Conservation (phyloP, 2,113 vertebrate genomes). For the Tricholaema leucomelas region DNA sequence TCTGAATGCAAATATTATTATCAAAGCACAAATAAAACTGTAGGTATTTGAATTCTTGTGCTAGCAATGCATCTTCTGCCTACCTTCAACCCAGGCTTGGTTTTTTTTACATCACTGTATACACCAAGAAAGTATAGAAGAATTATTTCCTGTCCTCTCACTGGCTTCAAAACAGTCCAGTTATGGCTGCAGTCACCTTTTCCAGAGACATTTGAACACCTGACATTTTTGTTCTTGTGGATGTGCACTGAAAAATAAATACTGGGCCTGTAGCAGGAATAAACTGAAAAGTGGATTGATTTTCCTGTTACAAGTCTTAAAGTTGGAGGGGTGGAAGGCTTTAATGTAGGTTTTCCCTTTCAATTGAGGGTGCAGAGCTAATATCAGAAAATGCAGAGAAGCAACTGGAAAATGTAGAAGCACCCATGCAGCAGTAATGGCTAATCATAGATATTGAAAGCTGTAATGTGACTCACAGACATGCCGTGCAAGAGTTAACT, state of each 20-base stretch:
- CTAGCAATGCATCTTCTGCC: background rate
- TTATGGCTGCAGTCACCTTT: background rate
- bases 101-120: background rate
- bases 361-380: background rate
- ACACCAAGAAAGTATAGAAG: background rate
- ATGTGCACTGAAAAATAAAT: slow-evolving; percentile 9
- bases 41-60: background rate
- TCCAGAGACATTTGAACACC: background rate
- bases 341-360: background rate
- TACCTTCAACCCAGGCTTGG: background rate
- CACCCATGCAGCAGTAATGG: background rate
- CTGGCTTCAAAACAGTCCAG: background rate
- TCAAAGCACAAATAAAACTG: background rate
- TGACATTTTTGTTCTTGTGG: background rate
- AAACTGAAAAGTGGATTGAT: background rate
- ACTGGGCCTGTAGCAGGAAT: background rate
- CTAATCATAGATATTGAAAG: background rate
- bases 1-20: background rate
- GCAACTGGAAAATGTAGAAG: background rate
- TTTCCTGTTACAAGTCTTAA: background rate
- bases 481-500: background rate
- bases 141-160: background rate
- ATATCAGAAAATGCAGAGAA: background rate
- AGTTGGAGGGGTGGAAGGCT: background rate
- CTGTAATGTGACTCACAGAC: background rate